A percentile compares a stretch with the other conserved stretches of the same genome.
phyloP scores from a whole-genome alignment of 2,888 invertebrate species.

The Scaptodrosophila latifasciaeformis region DNA sequence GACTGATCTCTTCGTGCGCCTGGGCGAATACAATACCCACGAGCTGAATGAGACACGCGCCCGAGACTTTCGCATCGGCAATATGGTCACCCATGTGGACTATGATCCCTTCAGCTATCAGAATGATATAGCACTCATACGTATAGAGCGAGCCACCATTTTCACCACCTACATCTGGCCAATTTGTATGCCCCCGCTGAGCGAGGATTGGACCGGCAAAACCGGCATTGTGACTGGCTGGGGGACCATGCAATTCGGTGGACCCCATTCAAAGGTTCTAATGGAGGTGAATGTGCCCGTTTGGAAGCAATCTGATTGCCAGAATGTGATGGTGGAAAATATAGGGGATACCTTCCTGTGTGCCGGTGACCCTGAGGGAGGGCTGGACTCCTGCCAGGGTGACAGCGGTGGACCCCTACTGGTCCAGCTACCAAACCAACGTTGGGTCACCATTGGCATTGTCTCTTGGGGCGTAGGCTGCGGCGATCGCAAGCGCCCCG shows the following conservation, averaged over 20 bases:
- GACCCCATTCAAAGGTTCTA: slow-evolving; percentile 81
- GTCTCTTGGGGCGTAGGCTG: slow-evolving; percentile 92
- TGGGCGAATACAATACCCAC: slow-evolving; percentile 89
- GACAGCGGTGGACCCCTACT: slow-evolving; percentile 82
- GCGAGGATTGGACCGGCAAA: slow-evolving; percentile 78
- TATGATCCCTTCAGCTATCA: slow-evolving; percentile 82
- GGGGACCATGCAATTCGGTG: slow-evolving; percentile 85
- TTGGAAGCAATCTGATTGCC: slow-evolving; percentile 83
- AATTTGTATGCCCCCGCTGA: slow-evolving; percentile 85
- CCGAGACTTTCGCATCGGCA: slow-evolving; percentile 81
- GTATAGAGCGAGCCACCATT: slow-evolving; percentile 79
- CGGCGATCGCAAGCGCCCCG: slow-evolving; percentile 84
- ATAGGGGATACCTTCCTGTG: slow-evolving; percentile 84
- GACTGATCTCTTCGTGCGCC: slow-evolving; percentile 80
- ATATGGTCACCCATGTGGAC: slow-evolving; percentile 81
- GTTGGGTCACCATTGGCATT: slow-evolving; percentile 87
- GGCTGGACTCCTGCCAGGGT: slow-evolving; percentile 88
- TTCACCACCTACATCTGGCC: slow-evolving; percentile 90
- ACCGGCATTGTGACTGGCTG: slow-evolving; percentile 85
- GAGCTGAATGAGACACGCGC: slow-evolving; percentile 81
- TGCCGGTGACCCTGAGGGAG: slow-evolving; percentile 85
- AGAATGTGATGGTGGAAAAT: slow-evolving; percentile 79
- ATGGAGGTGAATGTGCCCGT: slow-evolving; percentile 85
- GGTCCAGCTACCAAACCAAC: slow-evolving; percentile 82
- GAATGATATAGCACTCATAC: slow-evolving; percentile 86